Conservation (phyloP, 92 coral and sea anemone species). For the Siderastrea siderea region DNA sequence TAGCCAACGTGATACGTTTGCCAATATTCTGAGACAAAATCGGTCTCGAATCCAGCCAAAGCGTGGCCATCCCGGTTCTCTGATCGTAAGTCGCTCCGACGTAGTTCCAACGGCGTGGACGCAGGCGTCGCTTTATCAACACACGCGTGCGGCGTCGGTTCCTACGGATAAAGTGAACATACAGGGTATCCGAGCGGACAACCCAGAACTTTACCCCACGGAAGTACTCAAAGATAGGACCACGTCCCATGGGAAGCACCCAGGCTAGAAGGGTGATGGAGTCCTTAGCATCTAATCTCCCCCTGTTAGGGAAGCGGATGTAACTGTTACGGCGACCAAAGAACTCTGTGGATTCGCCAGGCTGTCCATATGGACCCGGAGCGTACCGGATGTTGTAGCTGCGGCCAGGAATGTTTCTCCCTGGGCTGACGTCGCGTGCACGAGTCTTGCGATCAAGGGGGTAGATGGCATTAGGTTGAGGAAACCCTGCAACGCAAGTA, state of each 20-base stretch:
- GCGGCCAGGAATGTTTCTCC: conserved; percentile 74
- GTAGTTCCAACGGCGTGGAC: conserved; percentile 71
- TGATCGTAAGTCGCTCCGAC: conserved; percentile 72
- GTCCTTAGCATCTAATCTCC: conserved; percentile 69
- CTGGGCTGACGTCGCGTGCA: conserved; percentile 82
- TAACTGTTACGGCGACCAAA: conserved; percentile 74
- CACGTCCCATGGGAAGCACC: conserved; percentile 75
- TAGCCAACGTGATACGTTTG: conserved; percentile 67
- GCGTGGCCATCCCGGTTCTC: conserved; percentile 65
- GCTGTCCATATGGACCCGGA: conserved; percentile 82
- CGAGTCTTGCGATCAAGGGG: conserved; percentile 73
- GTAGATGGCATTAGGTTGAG: conserved; percentile 80
- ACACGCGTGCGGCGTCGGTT: conserved; percentile 55
- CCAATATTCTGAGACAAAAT: conserved; percentile 56
- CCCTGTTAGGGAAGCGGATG: conserved; percentile 84
- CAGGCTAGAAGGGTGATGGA: conserved; percentile 84
- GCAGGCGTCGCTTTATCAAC: conserved; percentile 40
- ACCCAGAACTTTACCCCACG: conserved; percentile 74
- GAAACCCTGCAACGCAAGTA: conserved; percentile 67
- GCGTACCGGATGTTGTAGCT: conserved; percentile 69
- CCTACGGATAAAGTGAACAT: conserved; percentile 69
- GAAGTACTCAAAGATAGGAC: conserved; percentile 82
- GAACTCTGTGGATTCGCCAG: conserved; percentile 81
- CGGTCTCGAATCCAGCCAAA: conserved; percentile 80
- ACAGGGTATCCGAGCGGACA: conserved; percentile 60